These are phyloP conservation scores for Ophraella communa DNA, from an alignment of 2,888 invertebrate genomes.

Conservation along the genomic window DNA sequence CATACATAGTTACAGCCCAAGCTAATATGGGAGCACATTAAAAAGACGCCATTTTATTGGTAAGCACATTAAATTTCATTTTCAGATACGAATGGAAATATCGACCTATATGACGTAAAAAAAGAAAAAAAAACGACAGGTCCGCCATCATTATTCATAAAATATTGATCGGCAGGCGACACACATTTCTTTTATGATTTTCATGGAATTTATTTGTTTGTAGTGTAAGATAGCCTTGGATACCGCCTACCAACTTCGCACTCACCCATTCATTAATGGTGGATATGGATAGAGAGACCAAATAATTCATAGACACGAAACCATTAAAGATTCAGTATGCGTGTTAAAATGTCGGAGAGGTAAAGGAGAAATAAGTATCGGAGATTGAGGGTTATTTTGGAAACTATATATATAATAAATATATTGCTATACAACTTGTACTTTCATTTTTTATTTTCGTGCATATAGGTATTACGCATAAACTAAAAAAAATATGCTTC, in stretches of 20 bases:
- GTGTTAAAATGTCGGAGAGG: slow-evolving; percentile 25
- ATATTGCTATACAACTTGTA: no score
- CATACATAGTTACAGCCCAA: no score
- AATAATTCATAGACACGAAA: slow-evolving; percentile 39
- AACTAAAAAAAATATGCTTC: no score
- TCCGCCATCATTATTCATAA: slow-evolving; percentile 24
- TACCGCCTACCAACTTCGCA: slow-evolving; percentile 10
- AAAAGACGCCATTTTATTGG: no score
- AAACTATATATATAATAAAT: background rate
- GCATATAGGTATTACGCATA: background rate
- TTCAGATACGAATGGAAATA: background rate
- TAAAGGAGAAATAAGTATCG: background rate
- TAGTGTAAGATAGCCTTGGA: slow-evolving; percentile 28
- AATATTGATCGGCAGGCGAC: slow-evolving; percentile 25
- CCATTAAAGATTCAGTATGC: slow-evolving; percentile 38
- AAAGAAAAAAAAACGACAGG: slow-evolving; percentile 8
- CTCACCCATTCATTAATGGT: slow-evolving; percentile 26
- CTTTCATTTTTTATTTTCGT: background rate
- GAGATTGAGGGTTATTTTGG: background rate
- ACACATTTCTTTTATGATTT: slow-evolving; percentile 28
- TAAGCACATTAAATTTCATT: background rate
- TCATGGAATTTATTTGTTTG: slow-evolving; percentile 33
- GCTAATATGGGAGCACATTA: no score
- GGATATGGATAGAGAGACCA: slow-evolving; percentile 22
- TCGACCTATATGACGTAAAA: background rate